Conservation (phyloP, 2,888 invertebrate genomes). For the Diarsia dahlii region DNA sequence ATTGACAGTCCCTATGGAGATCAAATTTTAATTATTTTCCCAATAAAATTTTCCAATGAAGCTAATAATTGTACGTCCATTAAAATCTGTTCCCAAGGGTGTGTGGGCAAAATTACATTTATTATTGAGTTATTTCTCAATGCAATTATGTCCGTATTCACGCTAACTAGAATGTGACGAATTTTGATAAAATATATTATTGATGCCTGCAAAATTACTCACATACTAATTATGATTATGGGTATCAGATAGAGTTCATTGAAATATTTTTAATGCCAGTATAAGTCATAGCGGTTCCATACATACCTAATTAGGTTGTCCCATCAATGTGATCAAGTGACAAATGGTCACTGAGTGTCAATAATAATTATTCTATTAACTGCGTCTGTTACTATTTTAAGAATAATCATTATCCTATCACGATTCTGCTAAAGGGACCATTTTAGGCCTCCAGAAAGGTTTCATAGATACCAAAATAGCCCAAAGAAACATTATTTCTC, state of each 20-base stretch:
- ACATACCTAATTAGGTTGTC: neutral
- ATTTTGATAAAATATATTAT: neutral
- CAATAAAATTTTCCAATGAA: conserved; percentile 40
- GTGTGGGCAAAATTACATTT: neutral
- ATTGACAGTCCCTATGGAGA: conserved; percentile 24
- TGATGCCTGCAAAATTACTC: too few species aligned
- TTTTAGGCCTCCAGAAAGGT: neutral
- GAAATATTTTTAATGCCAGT: neutral
- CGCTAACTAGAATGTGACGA: neutral
- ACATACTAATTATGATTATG: neutral
- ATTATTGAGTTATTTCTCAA: conserved; percentile 5
- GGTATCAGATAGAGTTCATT: neutral
- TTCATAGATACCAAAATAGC: too few species aligned
- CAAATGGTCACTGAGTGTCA: too few species aligned
- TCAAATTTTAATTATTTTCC: conserved; percentile 43
- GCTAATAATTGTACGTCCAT: conserved; percentile 35
- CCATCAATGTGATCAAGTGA: neutral
- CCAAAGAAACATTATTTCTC: too few species aligned
- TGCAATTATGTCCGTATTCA: neutral
- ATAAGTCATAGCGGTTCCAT: too few species aligned
- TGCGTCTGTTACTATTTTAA: too few species aligned
- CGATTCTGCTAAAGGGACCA: too few species aligned
- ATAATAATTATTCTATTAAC: too few species aligned
- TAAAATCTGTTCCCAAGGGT: conserved; percentile 45
- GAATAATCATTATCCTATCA: too few species aligned